A percentile compares a stretch with the other conserved stretches of the same genome.
Evolutionary conservation across 1,140 invertebrate genomes (phyloP).

Genomic region (Aporrectodea caliginosa): DNA sequence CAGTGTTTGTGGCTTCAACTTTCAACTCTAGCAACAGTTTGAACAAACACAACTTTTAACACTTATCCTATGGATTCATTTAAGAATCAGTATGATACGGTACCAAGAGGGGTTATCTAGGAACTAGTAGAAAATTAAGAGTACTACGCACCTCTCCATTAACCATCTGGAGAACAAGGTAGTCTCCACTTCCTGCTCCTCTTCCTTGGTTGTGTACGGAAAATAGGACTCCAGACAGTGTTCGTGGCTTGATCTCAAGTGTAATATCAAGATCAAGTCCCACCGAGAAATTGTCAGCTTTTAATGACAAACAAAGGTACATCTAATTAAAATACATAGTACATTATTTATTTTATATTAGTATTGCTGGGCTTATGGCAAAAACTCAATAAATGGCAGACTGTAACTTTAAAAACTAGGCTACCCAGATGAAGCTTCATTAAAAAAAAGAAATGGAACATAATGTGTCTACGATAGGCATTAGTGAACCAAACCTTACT

Average conservation of each 20-base stretch:
- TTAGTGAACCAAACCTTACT: no score
- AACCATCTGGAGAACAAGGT: conserved; percentile 78
- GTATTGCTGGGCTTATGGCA: not conserved
- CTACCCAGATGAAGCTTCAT: not conserved
- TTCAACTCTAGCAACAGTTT: no score
- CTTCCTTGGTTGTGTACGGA: conserved; percentile 68
- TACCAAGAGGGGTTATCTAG: not conserved
- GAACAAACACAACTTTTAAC: no score
- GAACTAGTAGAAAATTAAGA: conserved; percentile 21
- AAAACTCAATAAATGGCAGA: not conserved
- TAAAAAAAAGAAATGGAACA: not conserved
- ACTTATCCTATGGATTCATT: not conserved
- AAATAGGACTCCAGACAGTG: conserved; percentile 71
- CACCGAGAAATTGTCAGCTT: conserved; percentile 68
- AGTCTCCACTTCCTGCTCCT: conserved; percentile 64
- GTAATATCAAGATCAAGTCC: conserved; percentile 73
- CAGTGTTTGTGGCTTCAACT: not conserved
- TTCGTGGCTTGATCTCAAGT: conserved; percentile 83
- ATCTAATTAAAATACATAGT: not conserved
- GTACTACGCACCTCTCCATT: conserved; percentile 63
- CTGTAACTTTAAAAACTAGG: not conserved
- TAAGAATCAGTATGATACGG: not conserved
- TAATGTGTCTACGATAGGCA: no score
- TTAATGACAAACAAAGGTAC: not conserved
- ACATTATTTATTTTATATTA: not conserved